Base-by-base conservation (phyloP, 2,888 invertebrate species). In the Notocelia uddmanniana region DNA sequence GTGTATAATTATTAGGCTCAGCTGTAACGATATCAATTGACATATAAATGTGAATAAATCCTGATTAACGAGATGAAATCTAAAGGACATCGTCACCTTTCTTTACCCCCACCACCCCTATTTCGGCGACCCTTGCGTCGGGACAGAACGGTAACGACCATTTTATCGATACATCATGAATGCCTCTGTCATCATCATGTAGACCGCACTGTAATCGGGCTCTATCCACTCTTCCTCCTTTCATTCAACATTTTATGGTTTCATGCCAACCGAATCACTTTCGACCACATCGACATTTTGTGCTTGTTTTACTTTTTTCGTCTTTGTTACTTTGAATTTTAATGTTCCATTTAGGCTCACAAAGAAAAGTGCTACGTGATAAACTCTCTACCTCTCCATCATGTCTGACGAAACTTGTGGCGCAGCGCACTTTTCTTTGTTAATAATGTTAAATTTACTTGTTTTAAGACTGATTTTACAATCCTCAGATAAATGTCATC, bases 141-240 rank as follows among this genome's bases (percentile, higher is more conserved):
- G 91, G 90, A 89, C 85, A 84, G 86, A 90, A 93, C 92, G 93
- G 93, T 93, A 93, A 93, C 85, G 86, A 91, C 83, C 90, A 92
- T 90, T 92, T 92, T 91, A 89, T 92, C 91, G 91, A 91, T 92
- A 89, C 86, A 88, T 93, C 91, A 90, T 92, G 93, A 92, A 93
- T 93, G 93, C 93, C 91, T 91, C 91, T 92, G 91, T 91, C 91
- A 91, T 92, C 89, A 92, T 92, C 92, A 91, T 89, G 67, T 93
- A 93, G 92, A 85, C 79, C 89, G 92, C 93, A 93, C 93, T 78
- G 84, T 84, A 76, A 82, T 88, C 88, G 87, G 88, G 83, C 84
- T 89, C 87, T 91, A 83, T 88, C 90, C 92, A 91, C 91, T 85
- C 83, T 85, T 88, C 86, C 88, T 92, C 89, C 89, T 90, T 91